A percentile compares a stretch with the other conserved stretches of the same genome.
phyloP scores from a whole-genome alignment of 2,797 vertebrate genomes.

The Muraenolepis orangiensis region DNA sequence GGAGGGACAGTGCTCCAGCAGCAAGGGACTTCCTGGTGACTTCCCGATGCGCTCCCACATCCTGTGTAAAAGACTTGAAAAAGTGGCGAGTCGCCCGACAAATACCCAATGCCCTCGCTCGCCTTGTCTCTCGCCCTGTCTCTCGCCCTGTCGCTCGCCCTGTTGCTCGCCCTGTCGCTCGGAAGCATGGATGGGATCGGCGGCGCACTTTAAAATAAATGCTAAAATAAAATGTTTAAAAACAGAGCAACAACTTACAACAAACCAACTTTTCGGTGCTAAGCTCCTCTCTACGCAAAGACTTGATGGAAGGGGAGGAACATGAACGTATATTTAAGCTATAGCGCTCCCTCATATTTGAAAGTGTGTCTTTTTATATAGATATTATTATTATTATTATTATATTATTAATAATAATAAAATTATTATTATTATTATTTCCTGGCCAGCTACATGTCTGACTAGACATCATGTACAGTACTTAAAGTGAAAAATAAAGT shows the following conservation, averaged over 20 bases:
- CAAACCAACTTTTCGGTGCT: slow-evolving; percentile 71
- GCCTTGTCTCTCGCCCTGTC: slow-evolving; percentile 68
- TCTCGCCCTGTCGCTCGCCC: slow-evolving; percentile 69
- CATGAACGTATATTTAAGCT: slow-evolving; percentile 66
- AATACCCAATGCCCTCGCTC: too few relatives aligned
- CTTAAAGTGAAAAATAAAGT: slow-evolving; percentile 61
- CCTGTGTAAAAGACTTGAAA: slow-evolving; percentile 80
- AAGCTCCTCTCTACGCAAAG: slow-evolving; percentile 60
- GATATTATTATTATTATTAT: slow-evolving; percentile 11
- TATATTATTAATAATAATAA: too few relatives aligned
- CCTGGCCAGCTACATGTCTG: slow-evolving; percentile 68
- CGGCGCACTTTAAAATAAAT: slow-evolving; percentile 53
- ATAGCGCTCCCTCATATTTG: slow-evolving; percentile 67
- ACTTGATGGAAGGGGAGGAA: slow-evolving; percentile 71
- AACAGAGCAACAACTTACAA: slow-evolving; percentile 19
- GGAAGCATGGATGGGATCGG: slow-evolving; percentile 66
- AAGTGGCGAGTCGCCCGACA: slow-evolving; percentile 57
- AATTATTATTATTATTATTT: too few relatives aligned
- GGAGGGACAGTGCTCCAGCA: too few relatives aligned
- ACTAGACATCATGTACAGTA: slow-evolving; percentile 75
- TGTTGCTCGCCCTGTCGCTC: slow-evolving; percentile 67
- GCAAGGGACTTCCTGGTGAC: slow-evolving; percentile 61
- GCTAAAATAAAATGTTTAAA: slow-evolving; percentile 25
- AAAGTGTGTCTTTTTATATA: slow-evolving; percentile 67
- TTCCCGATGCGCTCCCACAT: slow-evolving; percentile 63